These are phyloP conservation scores for Eristalinus aeneus DNA, from an alignment of 2,888 invertebrate genomes.

Conservation along the genomic window DNA sequence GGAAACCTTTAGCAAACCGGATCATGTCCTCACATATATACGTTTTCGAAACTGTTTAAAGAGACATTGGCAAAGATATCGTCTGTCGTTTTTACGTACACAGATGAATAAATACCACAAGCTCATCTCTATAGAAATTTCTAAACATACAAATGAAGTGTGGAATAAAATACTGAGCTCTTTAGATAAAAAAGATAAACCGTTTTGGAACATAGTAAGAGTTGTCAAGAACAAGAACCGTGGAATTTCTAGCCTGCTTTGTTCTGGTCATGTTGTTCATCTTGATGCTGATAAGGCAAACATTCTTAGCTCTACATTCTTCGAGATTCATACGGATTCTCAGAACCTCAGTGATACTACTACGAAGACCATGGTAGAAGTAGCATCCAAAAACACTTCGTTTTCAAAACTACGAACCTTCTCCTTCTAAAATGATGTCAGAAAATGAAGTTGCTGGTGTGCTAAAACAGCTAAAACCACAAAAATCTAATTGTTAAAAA, in stretches of 20 bases:
- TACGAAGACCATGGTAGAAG: neutral
- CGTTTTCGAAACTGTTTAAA: too few species aligned
- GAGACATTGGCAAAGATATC: slow-evolving; percentile 8
- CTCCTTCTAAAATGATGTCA: neutral
- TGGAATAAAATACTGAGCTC: slow-evolving; percentile 1
- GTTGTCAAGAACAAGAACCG: slow-evolving; percentile 2
- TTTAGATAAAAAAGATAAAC: neutral
- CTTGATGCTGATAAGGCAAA: too few species aligned
- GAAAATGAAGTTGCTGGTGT: neutral
- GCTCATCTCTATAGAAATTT: neutral
- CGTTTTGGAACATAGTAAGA: slow-evolving; percentile 8
- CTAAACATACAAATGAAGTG: neutral
- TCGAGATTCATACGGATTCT: neutral
- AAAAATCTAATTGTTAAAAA: neutral
- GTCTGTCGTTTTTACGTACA: neutral
- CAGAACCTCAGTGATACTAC: neutral
- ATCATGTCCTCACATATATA: too few species aligned
- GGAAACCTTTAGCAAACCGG: too few species aligned
- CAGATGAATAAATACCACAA: neutral
- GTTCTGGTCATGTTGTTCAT: neutral
- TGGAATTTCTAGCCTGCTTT: neutral
- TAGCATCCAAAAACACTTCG: too few species aligned
- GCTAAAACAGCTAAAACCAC: neutral
- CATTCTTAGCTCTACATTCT: neutral
- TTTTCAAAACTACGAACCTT: too few species aligned